Evolutionary conservation across 1,140 invertebrate species (phyloP).

Genomic region (Papilio polytes): DNA sequence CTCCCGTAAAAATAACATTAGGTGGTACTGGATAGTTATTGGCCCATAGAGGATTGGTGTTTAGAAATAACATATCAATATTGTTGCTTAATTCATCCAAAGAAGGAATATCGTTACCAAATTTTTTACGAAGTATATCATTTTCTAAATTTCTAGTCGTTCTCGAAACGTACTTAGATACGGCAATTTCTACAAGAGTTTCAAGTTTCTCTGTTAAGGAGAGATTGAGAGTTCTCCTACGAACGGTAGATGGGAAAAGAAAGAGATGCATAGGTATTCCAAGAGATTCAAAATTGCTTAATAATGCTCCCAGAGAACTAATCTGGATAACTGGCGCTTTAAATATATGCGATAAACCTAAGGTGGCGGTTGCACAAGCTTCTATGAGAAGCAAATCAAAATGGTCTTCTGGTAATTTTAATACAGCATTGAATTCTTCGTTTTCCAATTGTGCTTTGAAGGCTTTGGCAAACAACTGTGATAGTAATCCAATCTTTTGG

Average conservation of each 20-base stretch:
- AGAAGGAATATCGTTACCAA: conserved; percentile 53
- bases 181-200: not conserved
- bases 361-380: conserved; percentile 23
- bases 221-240: conserved; percentile 20
- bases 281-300: conserved; percentile 7
- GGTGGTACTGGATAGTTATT: conserved; percentile 72
- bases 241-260: not conserved
- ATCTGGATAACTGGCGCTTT: conserved; percentile 24
- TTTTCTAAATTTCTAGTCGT: not conserved
- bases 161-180: conserved; percentile 7
- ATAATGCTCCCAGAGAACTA: conserved; percentile 28
- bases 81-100: conserved; percentile 73
- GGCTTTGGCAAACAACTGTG: not conserved
- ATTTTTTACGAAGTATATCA: not conserved
- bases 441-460: conserved; percentile 22
- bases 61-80: conserved; percentile 82
- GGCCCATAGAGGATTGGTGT: conserved; percentile 74
- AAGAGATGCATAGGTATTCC: conserved; percentile 33
- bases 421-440: conserved; percentile 3
- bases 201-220: conserved; percentile 17
- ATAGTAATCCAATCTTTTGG: not conserved
- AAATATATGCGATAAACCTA: conserved; percentile 23
- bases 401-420: conserved; percentile 2
- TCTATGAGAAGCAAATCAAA: conserved; percentile 38
- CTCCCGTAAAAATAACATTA: conserved; percentile 74